These are phyloP conservation scores for Conchocele bisecta DNA, from an alignment of 2,888 invertebrate species.

Conservation along the genomic window DNA sequence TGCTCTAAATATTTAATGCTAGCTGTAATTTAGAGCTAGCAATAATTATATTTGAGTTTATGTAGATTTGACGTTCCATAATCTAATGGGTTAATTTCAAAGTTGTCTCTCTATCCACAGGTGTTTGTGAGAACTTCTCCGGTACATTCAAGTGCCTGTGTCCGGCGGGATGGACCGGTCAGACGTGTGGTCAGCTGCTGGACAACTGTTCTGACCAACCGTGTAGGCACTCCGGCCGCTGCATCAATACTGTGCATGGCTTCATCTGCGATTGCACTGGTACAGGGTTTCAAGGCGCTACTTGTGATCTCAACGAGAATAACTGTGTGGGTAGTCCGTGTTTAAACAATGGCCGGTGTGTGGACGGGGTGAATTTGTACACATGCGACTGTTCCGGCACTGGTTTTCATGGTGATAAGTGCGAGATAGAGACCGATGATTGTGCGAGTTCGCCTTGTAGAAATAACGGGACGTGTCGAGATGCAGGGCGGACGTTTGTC, in stretches of 20 bases:
- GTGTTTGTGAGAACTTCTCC: slow-evolving; percentile 63
- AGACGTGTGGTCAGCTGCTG: slow-evolving; percentile 68
- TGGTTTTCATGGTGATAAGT: slow-evolving; percentile 64
- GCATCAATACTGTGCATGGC: slow-evolving; percentile 58
- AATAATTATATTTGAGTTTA: too few species aligned
- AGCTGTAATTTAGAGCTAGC: too few species aligned
- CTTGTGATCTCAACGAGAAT: slow-evolving; percentile 60
- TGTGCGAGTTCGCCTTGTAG: slow-evolving; percentile 62
- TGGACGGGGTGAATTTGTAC: slow-evolving; percentile 64
- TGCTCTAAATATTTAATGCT: too few species aligned
- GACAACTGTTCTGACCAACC: slow-evolving; percentile 66
- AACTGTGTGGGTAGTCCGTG: slow-evolving; percentile 66
- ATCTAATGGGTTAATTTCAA: too few species aligned
- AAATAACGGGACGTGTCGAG: slow-evolving; percentile 68
- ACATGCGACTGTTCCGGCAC: slow-evolving; percentile 72
- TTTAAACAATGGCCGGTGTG: slow-evolving; percentile 66
- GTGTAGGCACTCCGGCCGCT: slow-evolving; percentile 70
- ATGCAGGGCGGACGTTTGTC: slow-evolving; percentile 46
- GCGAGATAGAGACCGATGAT: slow-evolving; percentile 48
- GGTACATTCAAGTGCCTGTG: slow-evolving; percentile 72
- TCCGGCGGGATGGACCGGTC: slow-evolving; percentile 71
- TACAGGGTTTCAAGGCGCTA: slow-evolving; percentile 67
- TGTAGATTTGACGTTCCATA: too few species aligned
- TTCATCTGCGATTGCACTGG: slow-evolving; percentile 66
- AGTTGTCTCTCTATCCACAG: slow-evolving; percentile 40